Evolutionary conservation across 2,888 invertebrate genomes (phyloP).

Genomic region (Netelia fuscicornis): DNA sequence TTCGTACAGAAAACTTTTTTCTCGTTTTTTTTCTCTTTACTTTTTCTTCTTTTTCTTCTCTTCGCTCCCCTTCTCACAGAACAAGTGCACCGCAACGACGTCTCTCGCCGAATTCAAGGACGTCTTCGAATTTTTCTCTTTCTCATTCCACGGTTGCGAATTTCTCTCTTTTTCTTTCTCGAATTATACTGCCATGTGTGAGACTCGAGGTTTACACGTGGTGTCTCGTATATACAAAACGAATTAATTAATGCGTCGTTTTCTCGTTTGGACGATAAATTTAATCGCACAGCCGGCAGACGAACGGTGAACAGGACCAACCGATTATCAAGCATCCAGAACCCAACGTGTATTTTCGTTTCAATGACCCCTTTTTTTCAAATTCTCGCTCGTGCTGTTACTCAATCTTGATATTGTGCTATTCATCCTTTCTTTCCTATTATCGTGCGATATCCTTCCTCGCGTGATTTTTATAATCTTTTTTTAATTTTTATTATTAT

Average conservation of each 20-base stretch:
- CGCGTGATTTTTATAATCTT: neutral
- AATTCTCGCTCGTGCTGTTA: slow-evolving; percentile 7
- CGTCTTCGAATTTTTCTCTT: slow-evolving; percentile 49
- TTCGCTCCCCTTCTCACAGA: slow-evolving; percentile 24
- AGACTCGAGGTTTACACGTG: slow-evolving; percentile 31
- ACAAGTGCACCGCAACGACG: slow-evolving; percentile 64
- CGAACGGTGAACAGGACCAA: slow-evolving; percentile 23
- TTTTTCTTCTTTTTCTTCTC: slow-evolving; percentile 31
- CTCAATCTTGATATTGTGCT: neutral
- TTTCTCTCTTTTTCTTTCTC: slow-evolving; percentile 23
- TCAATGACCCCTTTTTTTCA: slow-evolving; percentile 29
- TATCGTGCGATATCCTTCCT: too few species aligned
- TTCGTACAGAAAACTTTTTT: slow-evolving; percentile 22
- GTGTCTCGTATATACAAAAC: slow-evolving; percentile 44
- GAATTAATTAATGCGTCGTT: slow-evolving; percentile 64
- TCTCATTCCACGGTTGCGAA: slow-evolving; percentile 5
- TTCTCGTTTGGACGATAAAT: slow-evolving; percentile 60
- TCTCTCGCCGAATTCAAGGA: slow-evolving; percentile 56
- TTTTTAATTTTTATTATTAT: neutral
- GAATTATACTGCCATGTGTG: neutral
- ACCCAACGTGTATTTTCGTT: slow-evolving; percentile 43
- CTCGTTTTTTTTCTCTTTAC: slow-evolving; percentile 16
- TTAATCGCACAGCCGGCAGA: slow-evolving; percentile 38
- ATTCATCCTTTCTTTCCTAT: neutral
- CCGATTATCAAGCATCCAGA: slow-evolving; percentile 27